phyloP scores from a whole-genome alignment of 1,140 invertebrate species.

The Drosophila biarmipes region DNA sequence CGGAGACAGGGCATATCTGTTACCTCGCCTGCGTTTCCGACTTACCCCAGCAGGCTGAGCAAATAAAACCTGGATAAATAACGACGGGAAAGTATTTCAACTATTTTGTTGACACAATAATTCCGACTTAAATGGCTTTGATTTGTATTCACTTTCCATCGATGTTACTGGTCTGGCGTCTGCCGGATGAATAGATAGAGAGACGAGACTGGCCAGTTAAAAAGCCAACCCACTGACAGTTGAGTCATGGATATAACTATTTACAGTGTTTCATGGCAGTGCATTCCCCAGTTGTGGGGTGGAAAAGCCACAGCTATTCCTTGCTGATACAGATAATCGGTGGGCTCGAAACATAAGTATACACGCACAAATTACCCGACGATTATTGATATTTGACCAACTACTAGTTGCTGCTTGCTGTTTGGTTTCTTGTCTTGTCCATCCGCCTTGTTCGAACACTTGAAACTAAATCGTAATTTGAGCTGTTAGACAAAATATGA shows the following conservation, averaged over 20 bases:
- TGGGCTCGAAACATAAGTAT: slow-evolving; percentile 33
- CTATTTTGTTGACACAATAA: slow-evolving; percentile 63
- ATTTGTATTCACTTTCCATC: slow-evolving; percentile 29
- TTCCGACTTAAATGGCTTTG: slow-evolving; percentile 12
- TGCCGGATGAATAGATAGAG: slow-evolving; percentile 48
- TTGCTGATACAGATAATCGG: slow-evolving; percentile 22
- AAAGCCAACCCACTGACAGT: slow-evolving; percentile 5
- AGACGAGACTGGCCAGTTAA: slow-evolving; percentile 9
- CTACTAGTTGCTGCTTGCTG: slow-evolving; percentile 31
- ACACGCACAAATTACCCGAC: slow-evolving; percentile 77
- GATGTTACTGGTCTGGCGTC: slow-evolving; percentile 47
- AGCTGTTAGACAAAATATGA: slow-evolving; percentile 81
- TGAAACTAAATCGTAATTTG: slow-evolving; percentile 82
- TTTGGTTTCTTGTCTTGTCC: slow-evolving; percentile 41
- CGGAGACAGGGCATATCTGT: slow-evolving; percentile 27
- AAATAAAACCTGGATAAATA: slow-evolving; percentile 53
- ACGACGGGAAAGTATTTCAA: slow-evolving; percentile 49
- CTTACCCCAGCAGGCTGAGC: slow-evolving; percentile 55
- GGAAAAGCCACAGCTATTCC: neutral
- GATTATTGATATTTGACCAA: slow-evolving; percentile 70
- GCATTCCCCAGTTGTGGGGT: slow-evolving; percentile 18
- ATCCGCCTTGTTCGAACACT: slow-evolving; percentile 64
- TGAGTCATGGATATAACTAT: slow-evolving; percentile 1
- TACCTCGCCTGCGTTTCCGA: slow-evolving; percentile 45
- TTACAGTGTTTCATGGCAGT: neutral